phyloP scores from a whole-genome alignment of 1,140 invertebrate species.

The Tyrophagus putrescentiae region DNA sequence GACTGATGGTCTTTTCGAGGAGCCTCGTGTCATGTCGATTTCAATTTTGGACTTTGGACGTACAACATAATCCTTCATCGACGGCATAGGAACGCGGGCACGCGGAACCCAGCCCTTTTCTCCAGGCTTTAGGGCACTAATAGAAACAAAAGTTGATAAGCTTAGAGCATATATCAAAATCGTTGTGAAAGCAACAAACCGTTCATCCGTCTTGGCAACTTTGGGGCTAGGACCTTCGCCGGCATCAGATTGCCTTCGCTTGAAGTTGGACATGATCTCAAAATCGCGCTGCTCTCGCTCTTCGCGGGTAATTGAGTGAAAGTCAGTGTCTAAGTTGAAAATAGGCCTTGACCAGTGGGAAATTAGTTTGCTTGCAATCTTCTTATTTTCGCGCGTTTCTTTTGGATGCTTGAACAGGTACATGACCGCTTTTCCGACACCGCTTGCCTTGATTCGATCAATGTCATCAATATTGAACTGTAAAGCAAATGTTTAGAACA shows the following conservation, averaged over 20 bases:
- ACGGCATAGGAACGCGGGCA: constrained; percentile 84
- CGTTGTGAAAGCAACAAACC: constrained; percentile 6
- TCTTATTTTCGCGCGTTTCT: constrained; percentile 84
- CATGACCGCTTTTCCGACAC: constrained; percentile 80
- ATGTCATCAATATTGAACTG: constrained; percentile 81
- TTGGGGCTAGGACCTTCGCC: constrained; percentile 21
- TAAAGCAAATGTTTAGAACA: constrained; percentile 29
- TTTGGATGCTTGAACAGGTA: constrained; percentile 97
- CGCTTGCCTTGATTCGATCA: constrained; percentile 75
- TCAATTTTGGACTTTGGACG: constrained; percentile 80
- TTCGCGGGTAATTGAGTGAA: constrained; percentile 52
- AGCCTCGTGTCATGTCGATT: constrained; percentile 52
- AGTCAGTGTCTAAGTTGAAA: constrained; percentile 88
- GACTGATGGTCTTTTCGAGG: constrained; percentile 58
- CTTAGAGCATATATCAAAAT: constrained; percentile 8
- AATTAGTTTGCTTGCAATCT: constrained; percentile 75
- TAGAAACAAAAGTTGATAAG: constrained; percentile 17
- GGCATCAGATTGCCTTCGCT: constrained; percentile 26
- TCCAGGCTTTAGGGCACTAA: constrained; percentile 56
- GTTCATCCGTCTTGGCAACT: constrained; percentile 7
- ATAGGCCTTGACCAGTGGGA: constrained; percentile 93
- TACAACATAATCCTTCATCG: constrained; percentile 89
- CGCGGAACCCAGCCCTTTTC: constrained; percentile 86
- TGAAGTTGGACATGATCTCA: constrained; percentile 59
- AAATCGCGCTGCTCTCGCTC: constrained; percentile 69